A percentile compares a stretch with the other conserved stretches of the same genome.
These are phyloP conservation scores for Macrosteles quadrilineatus DNA, from an alignment of 1,140 invertebrate species.

Conservation along the genomic window DNA sequence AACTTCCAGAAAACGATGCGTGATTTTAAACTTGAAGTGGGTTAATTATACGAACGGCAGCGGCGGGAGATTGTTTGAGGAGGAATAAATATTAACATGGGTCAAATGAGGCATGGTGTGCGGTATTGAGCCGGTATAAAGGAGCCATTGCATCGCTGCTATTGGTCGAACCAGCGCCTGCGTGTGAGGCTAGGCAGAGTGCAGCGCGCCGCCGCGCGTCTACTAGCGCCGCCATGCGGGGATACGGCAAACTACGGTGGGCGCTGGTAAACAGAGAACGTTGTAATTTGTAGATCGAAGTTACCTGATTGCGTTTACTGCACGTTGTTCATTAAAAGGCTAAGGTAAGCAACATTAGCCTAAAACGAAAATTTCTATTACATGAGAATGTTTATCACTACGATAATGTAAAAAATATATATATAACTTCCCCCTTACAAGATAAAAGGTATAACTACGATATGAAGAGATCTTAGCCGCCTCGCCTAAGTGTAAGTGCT, in stretches of 20 bases:
- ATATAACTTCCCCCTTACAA: too few relatives aligned
- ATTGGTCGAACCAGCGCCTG: slow-evolving; percentile 28
- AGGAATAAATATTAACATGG: slow-evolving; percentile 35
- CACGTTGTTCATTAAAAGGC: too few relatives aligned
- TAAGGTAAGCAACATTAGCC: too few relatives aligned
- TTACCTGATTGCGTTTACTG: too few relatives aligned
- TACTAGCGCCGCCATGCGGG: slow-evolving; percentile 11
- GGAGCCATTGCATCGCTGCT: slow-evolving; percentile 29
- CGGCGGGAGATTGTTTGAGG: slow-evolving; percentile 31
- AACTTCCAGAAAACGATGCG: slow-evolving; percentile 3
- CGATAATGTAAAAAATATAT: too few relatives aligned
- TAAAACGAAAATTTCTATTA: too few relatives aligned
- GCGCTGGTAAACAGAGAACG: not conserved
- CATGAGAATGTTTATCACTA: too few relatives aligned
- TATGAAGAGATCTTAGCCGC: too few relatives aligned
- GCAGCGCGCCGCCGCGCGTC: not conserved
- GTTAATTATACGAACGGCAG: slow-evolving; percentile 32
- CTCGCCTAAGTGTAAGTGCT: too few relatives aligned
- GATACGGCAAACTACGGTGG: not conserved
- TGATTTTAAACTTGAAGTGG: slow-evolving; percentile 27
- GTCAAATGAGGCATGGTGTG: slow-evolving; percentile 36
- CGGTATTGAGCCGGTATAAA: slow-evolving; percentile 32
- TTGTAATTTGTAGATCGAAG: not conserved
- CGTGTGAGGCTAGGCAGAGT: slow-evolving; percentile 1
- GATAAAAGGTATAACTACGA: too few relatives aligned